phyloP scores from a whole-genome alignment of 1,140 invertebrate species.

The Meloidogyne exigua region DNA sequence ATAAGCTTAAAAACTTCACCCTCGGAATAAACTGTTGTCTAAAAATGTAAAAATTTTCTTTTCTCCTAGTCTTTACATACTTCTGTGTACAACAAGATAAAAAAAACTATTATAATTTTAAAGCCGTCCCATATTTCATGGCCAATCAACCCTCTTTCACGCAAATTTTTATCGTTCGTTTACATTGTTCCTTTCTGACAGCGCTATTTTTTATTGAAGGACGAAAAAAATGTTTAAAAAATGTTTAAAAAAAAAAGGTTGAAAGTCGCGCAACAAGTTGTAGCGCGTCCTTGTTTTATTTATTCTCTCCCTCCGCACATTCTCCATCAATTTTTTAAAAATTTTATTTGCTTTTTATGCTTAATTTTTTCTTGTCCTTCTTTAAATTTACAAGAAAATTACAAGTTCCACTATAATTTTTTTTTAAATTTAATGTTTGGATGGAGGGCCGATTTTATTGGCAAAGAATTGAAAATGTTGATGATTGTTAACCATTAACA shows the following conservation, averaged over 20 bases:
- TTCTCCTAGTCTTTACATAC: background rate
- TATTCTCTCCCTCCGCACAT: background rate
- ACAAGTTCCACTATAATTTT: conserved; percentile 1
- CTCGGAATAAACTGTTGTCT: background rate
- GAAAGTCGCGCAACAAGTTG: background rate
- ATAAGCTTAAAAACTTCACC: background rate
- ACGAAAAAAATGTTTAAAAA: background rate
- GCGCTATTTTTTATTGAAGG: background rate
- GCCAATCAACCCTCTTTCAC: background rate
- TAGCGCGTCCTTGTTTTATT: background rate
- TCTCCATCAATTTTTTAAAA: background rate
- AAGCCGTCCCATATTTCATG: conserved; percentile 1
- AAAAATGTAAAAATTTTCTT: background rate
- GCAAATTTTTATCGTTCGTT: background rate
- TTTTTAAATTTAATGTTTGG: background rate
- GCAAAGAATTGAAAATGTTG: background rate
- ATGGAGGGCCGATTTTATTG: background rate
- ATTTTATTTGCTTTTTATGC: background rate
- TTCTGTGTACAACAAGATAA: background rate
- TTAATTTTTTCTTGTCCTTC: background rate
- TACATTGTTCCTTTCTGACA: background rate
- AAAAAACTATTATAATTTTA: background rate
- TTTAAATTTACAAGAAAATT: background rate
- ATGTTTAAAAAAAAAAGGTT: background rate
- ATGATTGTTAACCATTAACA: background rate